Base-by-base conservation (phyloP, 2,797 vertebrate genomes). In the Semaprochilodus insignis region DNA sequence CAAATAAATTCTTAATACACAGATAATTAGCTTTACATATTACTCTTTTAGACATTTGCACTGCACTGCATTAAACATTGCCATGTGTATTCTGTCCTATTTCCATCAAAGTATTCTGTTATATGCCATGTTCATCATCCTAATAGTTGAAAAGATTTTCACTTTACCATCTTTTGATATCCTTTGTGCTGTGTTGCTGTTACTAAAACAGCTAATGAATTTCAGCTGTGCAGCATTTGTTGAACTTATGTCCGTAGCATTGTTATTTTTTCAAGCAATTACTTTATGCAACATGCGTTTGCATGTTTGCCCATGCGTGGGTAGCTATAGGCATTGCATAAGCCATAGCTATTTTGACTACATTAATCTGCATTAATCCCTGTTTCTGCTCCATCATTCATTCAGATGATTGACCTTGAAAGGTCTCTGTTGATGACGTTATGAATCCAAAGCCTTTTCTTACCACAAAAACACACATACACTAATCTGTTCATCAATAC, bases 361-460 rank as follows among this genome's bases (percentile, higher is more conserved):
- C 16, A 23, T 15, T 48, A 13, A 63, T 76, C 44, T 63, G 23
- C 25, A 34, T 7, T 10, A 77, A 66, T 36, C 75, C 11, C 31
- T 77, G 27, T 78, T 48, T 80, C 74, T 27, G 21, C 59, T 16
- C 44, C 21, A 34, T 78, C 63, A n/a, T 67, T 67, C 8, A 66
- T 36, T 67, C 3, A 14, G 21, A 3, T 51, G 25, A 48, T 51
- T 76, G 31, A 75, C 13, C 59, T 27, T 77, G 25, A 16, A 65
- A 7, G 3, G 27, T 54, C 51, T 65, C 13, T 25, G 6, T 66
- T 31, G 62, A 78, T 78, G 4, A 23, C 13, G 17, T 17, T 10
- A 11, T 51, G 11, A 51, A 31, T 31, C 17, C 13, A 3, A 48
- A 59, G 6, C 57, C 48, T 63, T 10, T 16, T 10, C 15, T 21